Base-by-base conservation (phyloP, 2,113 vertebrate genomes). In the Hymenochirus boettgeri region DNA sequence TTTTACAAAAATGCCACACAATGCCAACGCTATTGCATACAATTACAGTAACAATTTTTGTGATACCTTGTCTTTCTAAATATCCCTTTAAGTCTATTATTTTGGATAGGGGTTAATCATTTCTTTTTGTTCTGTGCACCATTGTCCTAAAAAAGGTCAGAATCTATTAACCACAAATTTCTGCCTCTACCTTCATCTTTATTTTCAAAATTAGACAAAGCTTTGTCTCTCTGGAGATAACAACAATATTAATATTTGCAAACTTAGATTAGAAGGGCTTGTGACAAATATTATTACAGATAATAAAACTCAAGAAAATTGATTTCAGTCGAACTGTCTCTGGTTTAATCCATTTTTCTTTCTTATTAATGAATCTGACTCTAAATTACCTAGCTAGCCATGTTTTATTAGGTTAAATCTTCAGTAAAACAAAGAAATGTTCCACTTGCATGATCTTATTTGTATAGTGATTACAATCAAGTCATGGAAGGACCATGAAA, bases 151-250 rank as follows among this genome's bases (percentile, higher is more conserved):
- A 24, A 65, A 27, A 39, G 18, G 21, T 31, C 27, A 33, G 29
- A 21, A 19, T 57, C 31, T 19, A 52, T 42, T 59, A 59, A 50
- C 27, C 27, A 57, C 37, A 50, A 50, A 59, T 67, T 31, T 59
- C 19, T 13, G 22, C 46, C 37, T 58, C 39, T 55, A 67, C 58
- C 55, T 59, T 51, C 42, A 67, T 52, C 39, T 10, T 22, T 10
- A 67, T 67, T 59, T 59, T 29, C 64, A 59, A 51, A 67, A 67
- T 50, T 58, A 42, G 58, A 57, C 54, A 57, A 66, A 66, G 26
- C 56, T 42, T 21, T 52, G 42, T 65, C 53, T 50, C 39, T 47
- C 42, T 57, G 53, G 31, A 33, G 33, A 26, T 2, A 65, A n/a
- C n/a, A 57, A 57, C 53, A 65, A 31, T 64, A 56, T 65, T 48